Evolutionary conservation across 2,888 invertebrate species (phyloP), one percentile per base, ranked within the genome.

Genomic region (Cantharis rufa): DNA sequence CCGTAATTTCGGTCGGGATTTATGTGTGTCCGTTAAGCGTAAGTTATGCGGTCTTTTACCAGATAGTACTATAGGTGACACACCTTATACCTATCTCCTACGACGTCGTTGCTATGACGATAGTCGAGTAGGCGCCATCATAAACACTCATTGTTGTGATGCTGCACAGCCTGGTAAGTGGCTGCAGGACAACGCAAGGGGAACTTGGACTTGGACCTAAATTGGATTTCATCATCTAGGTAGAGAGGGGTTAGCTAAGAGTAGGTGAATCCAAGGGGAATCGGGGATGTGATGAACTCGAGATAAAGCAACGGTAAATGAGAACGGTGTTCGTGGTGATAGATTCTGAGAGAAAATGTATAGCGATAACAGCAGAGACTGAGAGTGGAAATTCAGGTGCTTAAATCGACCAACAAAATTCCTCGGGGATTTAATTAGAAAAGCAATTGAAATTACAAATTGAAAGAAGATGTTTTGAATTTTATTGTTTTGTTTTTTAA

Each of bases 131-230:
- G 88, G 88, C 88, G 88, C 88, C 88, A 88, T 88, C 88, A 88
- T 88, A 88, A 88, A 88, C 88, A 88, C 87, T 88, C 88, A 88
- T 88, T 88, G 88, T 88, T 87, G 88, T 87, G 88, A 87, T 87
- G 87, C 86, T 86, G 86, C 86, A 84, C 83, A 82, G 85, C 86
- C 78, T 76, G 76, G 79, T 81, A 82, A 81, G 81, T 82, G 81
- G 81, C 82, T 80, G 81, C 82, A 83, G 78, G 80, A 80, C 78
- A 80, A 80, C 79, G 79, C 77, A 75, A 81, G 80, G 83, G 82
- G 81, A 78, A 78, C 81, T 78, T 75, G 78, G 80, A 80, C 83
- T 82, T 82, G 84, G 85, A 84, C 84, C 85, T 84, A 86, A 87
- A 87, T 87, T 87, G 87, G 87, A 87, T 87, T 87, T 86, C 84